Base-by-base conservation (phyloP, 2,888 invertebrate species). In the Ceriagrion tenellum region DNA sequence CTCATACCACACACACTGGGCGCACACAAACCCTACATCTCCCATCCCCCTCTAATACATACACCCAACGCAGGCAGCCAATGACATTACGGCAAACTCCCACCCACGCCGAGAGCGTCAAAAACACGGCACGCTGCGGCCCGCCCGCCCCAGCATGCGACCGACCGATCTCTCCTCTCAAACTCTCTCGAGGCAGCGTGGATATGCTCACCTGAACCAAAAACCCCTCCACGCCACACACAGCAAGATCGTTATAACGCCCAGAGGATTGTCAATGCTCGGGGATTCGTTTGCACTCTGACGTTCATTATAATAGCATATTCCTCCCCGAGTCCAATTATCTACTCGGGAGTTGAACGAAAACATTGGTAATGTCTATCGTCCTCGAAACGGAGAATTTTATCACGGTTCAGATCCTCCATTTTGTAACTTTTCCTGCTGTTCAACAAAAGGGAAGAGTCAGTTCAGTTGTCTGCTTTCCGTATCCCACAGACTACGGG, bases 41-140 rank as follows among this genome's bases (percentile, higher is more conserved):
- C 35, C 81, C 81, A 81, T 69, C 26, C 69, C n/a, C 69, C 18
- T 10, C 69, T n/a, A n/a, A 69, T n/a, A 26, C 81, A 26, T 35
- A 81, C 81, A 35, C 81, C 81, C 81, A 81, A 35, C 18, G 35
- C 81, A 81, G 81, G 81, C 81, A 81, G 81, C 81, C 81, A 81
- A 81, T 81, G 81, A 81, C 81, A 81, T 81, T 81, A 35, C 81
- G 26, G 35, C 30, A 30, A 18, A 81, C 81, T 81, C 13, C 30
- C 81, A 81, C 81, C 81, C 81, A 69, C 69, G 26, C 81, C 30
- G 26, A 23, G 81, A 81, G 81, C 81, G 81, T 81, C 81, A 81
- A 81, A 81, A 81, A 81, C 81, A 81, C 81, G 35, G 35, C 30
- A 81, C 81, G n/a, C 81, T 13, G 35, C 30, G 35, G 2, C 10